Base-by-base conservation (phyloP, 2,888 invertebrate genomes). In the Megastigmus dorsalis region DNA sequence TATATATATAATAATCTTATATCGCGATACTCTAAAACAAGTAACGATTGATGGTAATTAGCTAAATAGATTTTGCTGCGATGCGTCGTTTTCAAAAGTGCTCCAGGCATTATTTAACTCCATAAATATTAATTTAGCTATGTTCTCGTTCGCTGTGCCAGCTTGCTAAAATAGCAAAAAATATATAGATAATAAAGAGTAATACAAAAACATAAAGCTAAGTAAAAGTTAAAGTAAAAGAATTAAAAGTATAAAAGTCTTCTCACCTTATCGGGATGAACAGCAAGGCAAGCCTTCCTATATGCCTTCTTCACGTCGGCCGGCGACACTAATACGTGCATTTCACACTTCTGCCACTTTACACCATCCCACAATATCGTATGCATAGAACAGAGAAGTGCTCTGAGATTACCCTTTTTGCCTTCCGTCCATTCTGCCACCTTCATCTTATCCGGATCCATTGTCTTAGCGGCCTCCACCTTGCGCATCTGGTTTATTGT, bases 91-190 rank as follows among this genome's bases (percentile, higher is more conserved):
- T 88, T 97, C 97, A 89, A 99, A 99, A 86, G 98, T 97, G 82
- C 94, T 95, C 98, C 99, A 99, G 20, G 99, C 99, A 88, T 98
- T 98, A 89, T 98, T 99, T 80, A 99, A 90, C 89, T 99, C 99
- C 93, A 99, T 97, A 89, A 99, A 99, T 84, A 99, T 96, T 88
- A 98, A 90, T 89, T 96, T 97, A 7, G 99, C 98, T 82, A 98
- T 91, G 81, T 94, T 93, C 89, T 99, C 97, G 86, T 99, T 95
- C 28, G 94, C 93, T 3, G 96, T 96, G 36, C 97, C 98, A 84
- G 94, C 93, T 93, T 97, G 95, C 98, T 98, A 90, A 2, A 89
- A 91, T 82, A n/a, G 78, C 69, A 80, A 80, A 85, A 78, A 70
- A 41, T 3, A 18, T 38, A 26, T n/a, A 54, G 20, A 48, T 23